Conservation (phyloP, 2,888 invertebrate genomes). For the Heteromurus nitidus region DNA sequence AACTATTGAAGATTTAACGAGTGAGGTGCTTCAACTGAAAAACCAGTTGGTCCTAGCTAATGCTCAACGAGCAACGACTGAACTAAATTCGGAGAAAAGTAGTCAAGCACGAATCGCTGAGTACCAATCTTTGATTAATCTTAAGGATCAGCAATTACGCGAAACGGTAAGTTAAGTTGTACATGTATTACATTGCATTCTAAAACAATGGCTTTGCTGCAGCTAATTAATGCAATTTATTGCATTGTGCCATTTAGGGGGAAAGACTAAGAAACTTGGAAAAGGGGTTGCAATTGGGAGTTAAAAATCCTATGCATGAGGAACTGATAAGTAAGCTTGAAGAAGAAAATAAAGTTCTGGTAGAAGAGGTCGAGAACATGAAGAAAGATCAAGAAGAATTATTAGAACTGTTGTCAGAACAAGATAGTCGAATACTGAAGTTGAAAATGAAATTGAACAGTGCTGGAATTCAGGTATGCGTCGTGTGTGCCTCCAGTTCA, state of each 20-base stretch:
- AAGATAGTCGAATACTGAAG: conserved; percentile 84
- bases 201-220: neutral
- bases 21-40: conserved; percentile 72
- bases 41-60: conserved; percentile 72
- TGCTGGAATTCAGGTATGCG: conserved; percentile 52
- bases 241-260: conserved; percentile 46
- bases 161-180: conserved; percentile 76
- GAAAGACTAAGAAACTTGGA: conserved; percentile 57
- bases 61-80: conserved; percentile 69
- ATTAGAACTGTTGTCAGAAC: conserved; percentile 90
- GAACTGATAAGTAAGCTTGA: conserved; percentile 71
- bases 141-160: conserved; percentile 86
- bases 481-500: neutral
- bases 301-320: conserved; percentile 70
- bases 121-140: conserved; percentile 76
- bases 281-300: conserved; percentile 20
- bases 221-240: too few relatives aligned
- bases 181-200: neutral
- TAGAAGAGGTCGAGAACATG: conserved; percentile 80
- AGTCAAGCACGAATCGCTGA: conserved; percentile 65
- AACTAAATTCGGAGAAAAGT: conserved; percentile 45
- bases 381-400: conserved; percentile 95
- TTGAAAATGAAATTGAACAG: conserved; percentile 48
- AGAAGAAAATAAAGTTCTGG: conserved; percentile 75
- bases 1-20: conserved; percentile 68